A percentile compares a stretch with the other conserved stretches of the same genome.
phyloP scores from a whole-genome alignment of 2,888 invertebrate species.

The Melipona beecheii region DNA sequence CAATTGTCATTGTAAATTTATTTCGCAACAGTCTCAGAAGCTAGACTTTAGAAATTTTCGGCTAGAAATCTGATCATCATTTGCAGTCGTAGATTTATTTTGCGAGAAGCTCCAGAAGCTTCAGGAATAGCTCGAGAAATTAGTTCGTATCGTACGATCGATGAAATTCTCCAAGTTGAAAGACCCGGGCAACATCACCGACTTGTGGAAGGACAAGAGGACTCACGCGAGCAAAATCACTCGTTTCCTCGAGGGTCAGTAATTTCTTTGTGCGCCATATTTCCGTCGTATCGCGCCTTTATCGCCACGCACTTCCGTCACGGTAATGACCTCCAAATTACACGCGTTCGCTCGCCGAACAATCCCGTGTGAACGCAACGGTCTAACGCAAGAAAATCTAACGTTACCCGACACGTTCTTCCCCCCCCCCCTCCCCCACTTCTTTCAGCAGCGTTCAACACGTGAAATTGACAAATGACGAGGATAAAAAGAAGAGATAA shows the following conservation, averaged over 20 bases:
- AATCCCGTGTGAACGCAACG: conserved; percentile 2
- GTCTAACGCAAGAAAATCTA: conserved; percentile 8
- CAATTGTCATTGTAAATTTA: no score
- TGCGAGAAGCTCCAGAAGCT: no score
- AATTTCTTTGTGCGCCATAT: conserved; percentile 14
- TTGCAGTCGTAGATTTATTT: no score
- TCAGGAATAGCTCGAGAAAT: no score
- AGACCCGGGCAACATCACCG: no score
- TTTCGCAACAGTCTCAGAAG: no score
- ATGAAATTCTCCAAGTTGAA: no score
- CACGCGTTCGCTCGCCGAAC: conserved; percentile 11
- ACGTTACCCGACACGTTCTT: not conserved
- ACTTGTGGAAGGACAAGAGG: no score
- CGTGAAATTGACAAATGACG: not conserved
- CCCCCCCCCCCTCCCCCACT: not conserved
- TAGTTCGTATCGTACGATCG: no score
- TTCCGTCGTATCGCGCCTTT: conserved; percentile 33
- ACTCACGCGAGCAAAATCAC: conserved; percentile 1
- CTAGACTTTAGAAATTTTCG: no score
- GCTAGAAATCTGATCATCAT: no score
- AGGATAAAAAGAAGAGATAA: not conserved
- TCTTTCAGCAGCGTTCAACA: not conserved
- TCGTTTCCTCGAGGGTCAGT: not conserved
- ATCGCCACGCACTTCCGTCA: conserved; percentile 31
- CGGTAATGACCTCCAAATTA: conserved; percentile 35